These are phyloP conservation scores for Petrolisthes manimaculis DNA, from an alignment of 2,888 invertebrate species.

Conservation along the genomic window DNA sequence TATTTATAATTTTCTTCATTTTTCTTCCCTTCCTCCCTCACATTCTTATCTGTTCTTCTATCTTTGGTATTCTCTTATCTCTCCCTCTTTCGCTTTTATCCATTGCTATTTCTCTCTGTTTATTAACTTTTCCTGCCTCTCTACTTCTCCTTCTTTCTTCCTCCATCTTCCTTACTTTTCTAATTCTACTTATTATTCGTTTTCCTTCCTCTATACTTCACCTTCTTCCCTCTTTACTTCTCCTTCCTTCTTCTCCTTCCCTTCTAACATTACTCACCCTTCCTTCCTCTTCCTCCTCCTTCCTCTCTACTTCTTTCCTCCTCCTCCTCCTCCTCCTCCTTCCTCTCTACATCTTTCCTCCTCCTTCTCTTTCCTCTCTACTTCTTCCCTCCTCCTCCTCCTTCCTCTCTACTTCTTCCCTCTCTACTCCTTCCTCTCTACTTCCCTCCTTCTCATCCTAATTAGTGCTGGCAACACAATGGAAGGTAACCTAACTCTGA, in stretches of 20 bases:
- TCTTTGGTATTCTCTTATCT: not conserved
- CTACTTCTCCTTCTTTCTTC: too few species aligned
- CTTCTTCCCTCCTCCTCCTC: not conserved
- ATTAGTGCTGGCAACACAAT: too few species aligned
- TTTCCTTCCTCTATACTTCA: too few species aligned
- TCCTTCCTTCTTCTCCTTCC: too few species aligned
- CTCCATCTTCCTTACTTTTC: too few species aligned
- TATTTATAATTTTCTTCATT: not conserved
- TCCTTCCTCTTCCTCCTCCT: not conserved
- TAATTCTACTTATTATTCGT: too few species aligned
- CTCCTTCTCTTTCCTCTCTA: constrained; percentile 4
- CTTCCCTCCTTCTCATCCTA: not conserved
- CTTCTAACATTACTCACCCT: too few species aligned
- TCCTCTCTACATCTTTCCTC: not conserved
- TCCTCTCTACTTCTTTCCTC: not conserved
- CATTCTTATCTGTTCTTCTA: too few species aligned
- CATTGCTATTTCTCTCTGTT: not conserved
- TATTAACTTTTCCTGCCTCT: not conserved
- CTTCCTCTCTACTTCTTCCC: not conserved
- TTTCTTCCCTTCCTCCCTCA: not conserved
- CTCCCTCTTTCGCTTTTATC: not conserved
- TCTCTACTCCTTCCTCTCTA: not conserved
- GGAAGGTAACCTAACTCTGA: too few species aligned
- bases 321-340: not conserved
- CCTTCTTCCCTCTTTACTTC: too few species aligned